phyloP scores from a whole-genome alignment of 1,140 invertebrate species.

The Dendrolimus kikuchii region DNA sequence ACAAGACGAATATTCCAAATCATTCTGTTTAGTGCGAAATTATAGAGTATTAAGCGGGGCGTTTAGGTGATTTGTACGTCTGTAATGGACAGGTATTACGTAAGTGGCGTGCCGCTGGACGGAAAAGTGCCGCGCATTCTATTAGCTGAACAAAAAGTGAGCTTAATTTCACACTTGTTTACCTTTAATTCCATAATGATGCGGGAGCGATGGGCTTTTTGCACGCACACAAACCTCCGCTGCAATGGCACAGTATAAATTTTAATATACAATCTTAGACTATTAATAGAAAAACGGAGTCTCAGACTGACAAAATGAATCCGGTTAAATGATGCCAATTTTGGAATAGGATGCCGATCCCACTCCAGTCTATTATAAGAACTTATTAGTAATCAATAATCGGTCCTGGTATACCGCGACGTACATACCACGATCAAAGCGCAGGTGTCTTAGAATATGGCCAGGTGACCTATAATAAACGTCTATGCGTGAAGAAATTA shows the following conservation, averaged over 20 bases:
- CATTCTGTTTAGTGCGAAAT: conserved; percentile 66
- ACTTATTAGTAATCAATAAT: too few species aligned
- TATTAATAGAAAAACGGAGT: too few species aligned
- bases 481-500: too few species aligned
- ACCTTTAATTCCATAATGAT: conserved; percentile 64
- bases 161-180: conserved; percentile 70
- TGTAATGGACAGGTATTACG: conserved; percentile 51
- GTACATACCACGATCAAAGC: too few species aligned
- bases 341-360: too few species aligned
- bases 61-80: conserved; percentile 59
- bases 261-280: too few species aligned
- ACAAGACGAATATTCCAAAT: conserved; percentile 62
- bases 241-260: background rate
- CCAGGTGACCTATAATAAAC: too few species aligned
- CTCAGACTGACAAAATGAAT: too few species aligned
- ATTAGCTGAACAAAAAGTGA: conserved; percentile 61
- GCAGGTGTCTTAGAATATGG: too few species aligned
- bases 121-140: conserved; percentile 50
- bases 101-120: conserved; percentile 42
- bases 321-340: too few species aligned
- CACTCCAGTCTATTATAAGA: too few species aligned
- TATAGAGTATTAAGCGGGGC: conserved; percentile 60
- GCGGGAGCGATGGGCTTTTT: conserved; percentile 43
- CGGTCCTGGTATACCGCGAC: too few species aligned
- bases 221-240: conserved; percentile 29